Evolutionary conservation across 2,113 vertebrate genomes (phyloP).

Genomic region (Mesoclemmys tuberculata): DNA sequence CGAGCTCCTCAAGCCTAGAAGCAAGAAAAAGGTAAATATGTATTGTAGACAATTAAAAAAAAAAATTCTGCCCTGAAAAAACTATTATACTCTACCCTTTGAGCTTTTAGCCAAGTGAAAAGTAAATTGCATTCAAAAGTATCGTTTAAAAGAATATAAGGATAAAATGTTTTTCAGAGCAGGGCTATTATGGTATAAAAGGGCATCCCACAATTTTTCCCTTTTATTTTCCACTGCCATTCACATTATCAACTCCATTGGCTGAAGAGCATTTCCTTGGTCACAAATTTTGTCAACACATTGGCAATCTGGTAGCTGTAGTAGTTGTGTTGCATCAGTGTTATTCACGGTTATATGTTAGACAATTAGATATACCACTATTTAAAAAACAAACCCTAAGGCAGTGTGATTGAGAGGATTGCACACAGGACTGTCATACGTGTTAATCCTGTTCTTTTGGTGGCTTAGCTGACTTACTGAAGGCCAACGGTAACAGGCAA

Average conservation of each 20-base stretch:
- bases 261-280: not conserved
- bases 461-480: not conserved
- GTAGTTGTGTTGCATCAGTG: not conserved
- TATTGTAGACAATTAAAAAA: not conserved
- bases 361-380: not conserved
- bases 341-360: not conserved
- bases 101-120: not conserved
- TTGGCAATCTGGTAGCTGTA: not conserved
- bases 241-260: not conserved
- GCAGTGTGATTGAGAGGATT: no score
- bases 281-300: not conserved
- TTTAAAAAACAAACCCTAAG: no score
- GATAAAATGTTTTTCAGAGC: not conserved
- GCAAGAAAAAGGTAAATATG: not conserved
- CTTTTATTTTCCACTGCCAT: not conserved
- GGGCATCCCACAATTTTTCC: not conserved
- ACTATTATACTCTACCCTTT: not conserved
- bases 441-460: not conserved
- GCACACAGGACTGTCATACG: no score
- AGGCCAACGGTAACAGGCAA: not conserved
- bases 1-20: constrained; percentile 89
- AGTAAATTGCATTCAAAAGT: not conserved
- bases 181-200: no score
- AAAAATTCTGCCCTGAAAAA: not conserved
- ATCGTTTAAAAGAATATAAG: not conserved